These are phyloP conservation scores for Brachylomia viminalis DNA, from an alignment of 2,888 invertebrate species.

Conservation along the genomic window DNA sequence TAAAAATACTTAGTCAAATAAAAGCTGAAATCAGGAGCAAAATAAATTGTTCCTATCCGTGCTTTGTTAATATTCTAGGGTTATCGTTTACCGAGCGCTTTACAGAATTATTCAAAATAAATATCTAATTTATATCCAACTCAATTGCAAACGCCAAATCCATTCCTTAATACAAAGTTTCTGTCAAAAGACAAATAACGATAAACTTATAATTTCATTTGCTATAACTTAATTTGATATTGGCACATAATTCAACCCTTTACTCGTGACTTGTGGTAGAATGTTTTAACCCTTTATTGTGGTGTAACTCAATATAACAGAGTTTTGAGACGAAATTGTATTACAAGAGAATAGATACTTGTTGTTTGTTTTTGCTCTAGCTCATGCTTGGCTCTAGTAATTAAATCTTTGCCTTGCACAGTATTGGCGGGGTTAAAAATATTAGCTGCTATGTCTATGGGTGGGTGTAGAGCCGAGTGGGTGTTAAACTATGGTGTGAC, in stretches of 20 bases:
- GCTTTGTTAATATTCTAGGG: too few relatives aligned
- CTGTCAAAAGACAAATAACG: constrained; percentile 29
- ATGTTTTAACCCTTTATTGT: constrained; percentile 18
- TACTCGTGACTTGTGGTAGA: constrained; percentile 25
- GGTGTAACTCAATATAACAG: constrained; percentile 34
- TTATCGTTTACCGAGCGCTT: too few relatives aligned
- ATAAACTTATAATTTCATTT: constrained; percentile 52
- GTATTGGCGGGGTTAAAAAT: constrained; percentile 35
- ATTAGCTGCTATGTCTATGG: constrained; percentile 13
- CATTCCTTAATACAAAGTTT: constrained; percentile 14
- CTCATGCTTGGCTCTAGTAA: background rate
- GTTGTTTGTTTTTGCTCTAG: constrained; percentile 13
- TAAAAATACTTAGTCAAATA: too few relatives aligned
- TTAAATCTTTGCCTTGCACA: background rate
- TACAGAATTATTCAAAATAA: constrained; percentile 11
- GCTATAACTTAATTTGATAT: constrained; percentile 33
- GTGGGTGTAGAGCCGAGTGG: constrained; percentile 47
- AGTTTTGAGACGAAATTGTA: constrained; percentile 18
- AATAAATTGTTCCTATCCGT: too few relatives aligned
- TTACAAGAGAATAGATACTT: constrained; percentile 10
- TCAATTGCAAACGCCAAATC: background rate
- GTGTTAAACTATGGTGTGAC: constrained; percentile 51
- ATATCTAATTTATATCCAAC: constrained; percentile 3
- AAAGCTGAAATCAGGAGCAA: too few relatives aligned
- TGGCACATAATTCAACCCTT: constrained; percentile 29